Evolutionary conservation across 2,888 invertebrate genomes (phyloP), one percentile per base, ranked within the genome.

Genomic region (Mythimna vitellina): DNA sequence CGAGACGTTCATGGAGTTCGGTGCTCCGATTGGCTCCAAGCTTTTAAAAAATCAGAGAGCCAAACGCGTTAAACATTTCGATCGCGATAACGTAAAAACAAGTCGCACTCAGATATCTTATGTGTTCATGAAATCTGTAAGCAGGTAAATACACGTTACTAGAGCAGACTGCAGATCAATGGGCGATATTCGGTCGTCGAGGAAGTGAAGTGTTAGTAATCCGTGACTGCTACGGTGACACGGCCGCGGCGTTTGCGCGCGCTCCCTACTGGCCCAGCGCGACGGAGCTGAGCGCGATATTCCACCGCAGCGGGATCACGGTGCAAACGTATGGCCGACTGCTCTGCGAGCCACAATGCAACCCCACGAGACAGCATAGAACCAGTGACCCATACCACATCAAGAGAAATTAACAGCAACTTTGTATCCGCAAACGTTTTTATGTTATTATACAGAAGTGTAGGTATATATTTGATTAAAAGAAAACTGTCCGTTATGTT

Each of bases 191-290:
- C 67, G 89, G 90, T 22, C 86, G 86, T 62, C 87, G 88, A 35
- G 89, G 90, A 20, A 86, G 78, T 60, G 91, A 90, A 78, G 76
- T 90, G 61, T 73, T 89, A 5, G 60, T 90, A 58, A 88, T 89
- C 78, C 87, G 88, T 0, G 90, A 90, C 68, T 89, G 89, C 57
- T 76, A 71, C 25, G 88, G 87, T 1, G 84, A 84, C 71, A 86
- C 89, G 32, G 84, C 84, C 0, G 90, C 89, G 5, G 87, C 88
- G 22, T 89, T 90, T 72, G 89, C 88, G 20, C 89, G 90, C 66
- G 84, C 86, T 6, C 89, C 90, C n/a, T 89, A 88, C 78, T 90
- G 90, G 90, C 89, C 90, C 3, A 83, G 86, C 12, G 62, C 83
- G n/a, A 58, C 82, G 1, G 88, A 89, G 54, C 71, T 90, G 22